Evolutionary conservation across 2,797 vertebrate species (phyloP), one percentile per base, ranked within the genome.

Genomic region (Apogon hyalosoma): DNA sequence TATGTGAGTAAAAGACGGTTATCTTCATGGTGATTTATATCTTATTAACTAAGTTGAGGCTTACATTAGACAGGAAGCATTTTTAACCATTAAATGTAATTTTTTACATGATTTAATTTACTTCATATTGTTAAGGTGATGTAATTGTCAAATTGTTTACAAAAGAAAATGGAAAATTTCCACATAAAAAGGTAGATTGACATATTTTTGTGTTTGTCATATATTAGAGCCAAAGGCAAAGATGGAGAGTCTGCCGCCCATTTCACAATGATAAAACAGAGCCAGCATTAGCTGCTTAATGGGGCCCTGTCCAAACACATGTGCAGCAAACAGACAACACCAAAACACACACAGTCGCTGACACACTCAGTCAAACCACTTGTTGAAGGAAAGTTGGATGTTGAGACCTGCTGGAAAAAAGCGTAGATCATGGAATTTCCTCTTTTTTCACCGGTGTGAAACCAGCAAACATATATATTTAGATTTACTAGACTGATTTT

Each of bases 401-500:
- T 53, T 19, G 79, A 64, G 60, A 7, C 58, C 50, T 6, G 28
- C 52, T 82, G 82, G 80, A 77, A 84, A 87, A 84, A 81, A 67
- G 53, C 55, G 47, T 76, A 73, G 80, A 86, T 92, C 84, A 87
- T 83, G 88, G 84, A 90, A 91, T 91, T 92, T 92, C 81, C 85
- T 90, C 51, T 65, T 85, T 75, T 84, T 69, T 63, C 42, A 82
- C 55, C 69, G 49, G 83, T 88, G 89, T 89, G 87, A 93, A 90
- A 91, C 80, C 79, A 75, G 84, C 84, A 89, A 90, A 90, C 77
- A 76, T 90, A 90, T 88, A 84, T 87, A 86, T 90, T 89, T 87
- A 83, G 88, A 91, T 93, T 92, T 91, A 92, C 87, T 84, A 68
- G 88, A 89, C 86, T 77, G 87, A 67, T 85, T 91, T 87, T 88